phyloP scores from a whole-genome alignment of 2,113 vertebrate species.

The Callorhinus ursinus region DNA sequence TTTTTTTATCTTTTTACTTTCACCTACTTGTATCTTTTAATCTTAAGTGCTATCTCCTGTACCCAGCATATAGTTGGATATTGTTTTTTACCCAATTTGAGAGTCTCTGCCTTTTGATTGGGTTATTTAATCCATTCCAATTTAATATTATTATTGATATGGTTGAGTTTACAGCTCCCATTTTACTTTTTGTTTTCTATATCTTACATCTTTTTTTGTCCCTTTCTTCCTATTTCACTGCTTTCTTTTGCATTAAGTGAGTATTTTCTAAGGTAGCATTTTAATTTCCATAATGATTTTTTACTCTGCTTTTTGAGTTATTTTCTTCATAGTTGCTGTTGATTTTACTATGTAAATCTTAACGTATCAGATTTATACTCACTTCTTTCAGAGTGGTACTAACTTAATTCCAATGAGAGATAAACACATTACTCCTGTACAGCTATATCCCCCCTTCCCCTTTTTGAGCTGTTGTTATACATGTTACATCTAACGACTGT shows the following conservation, averaged over 20 bases:
- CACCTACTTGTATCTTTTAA: neutral
- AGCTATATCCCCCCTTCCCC: neutral
- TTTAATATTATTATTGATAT: neutral
- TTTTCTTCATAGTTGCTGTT: neutral
- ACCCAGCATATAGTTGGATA: neutral
- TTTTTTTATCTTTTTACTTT: neutral
- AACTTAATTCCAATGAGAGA: neutral
- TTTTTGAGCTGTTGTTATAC: neutral
- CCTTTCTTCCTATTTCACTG: neutral
- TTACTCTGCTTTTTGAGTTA: neutral
- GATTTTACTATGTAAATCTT: neutral
- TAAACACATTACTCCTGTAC: neutral
- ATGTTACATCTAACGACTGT: neutral
- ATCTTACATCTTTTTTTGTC: neutral
- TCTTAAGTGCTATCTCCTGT: neutral
- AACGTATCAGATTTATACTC: neutral
- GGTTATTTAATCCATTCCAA: neutral
- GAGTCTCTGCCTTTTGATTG: neutral
- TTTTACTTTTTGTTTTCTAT: neutral
- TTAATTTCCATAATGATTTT: neutral
- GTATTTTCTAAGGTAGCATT: neutral
- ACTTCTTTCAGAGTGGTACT: neutral
- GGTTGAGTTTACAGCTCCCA: neutral
- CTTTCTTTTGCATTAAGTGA: neutral
- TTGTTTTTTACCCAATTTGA: neutral